These are phyloP conservation scores for Anoplolepis gracilipes DNA, from an alignment of 1,140 invertebrate species.

Conservation along the genomic window DNA sequence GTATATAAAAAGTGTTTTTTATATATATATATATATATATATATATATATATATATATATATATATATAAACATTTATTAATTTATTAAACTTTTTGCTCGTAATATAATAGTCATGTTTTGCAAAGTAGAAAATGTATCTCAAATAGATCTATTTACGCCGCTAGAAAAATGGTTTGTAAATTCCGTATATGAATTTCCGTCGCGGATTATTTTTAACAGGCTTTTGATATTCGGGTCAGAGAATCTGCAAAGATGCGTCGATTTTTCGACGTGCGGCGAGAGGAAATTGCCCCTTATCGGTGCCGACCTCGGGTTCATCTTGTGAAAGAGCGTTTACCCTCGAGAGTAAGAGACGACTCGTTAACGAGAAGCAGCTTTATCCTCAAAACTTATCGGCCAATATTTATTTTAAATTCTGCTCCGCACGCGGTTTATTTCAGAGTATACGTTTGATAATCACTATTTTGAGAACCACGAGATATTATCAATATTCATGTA, in stretches of 20 bases:
- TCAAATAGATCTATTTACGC: background rate
- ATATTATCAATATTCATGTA: constrained; percentile 1
- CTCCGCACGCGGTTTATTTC: constrained; percentile 39
- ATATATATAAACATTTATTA: background rate
- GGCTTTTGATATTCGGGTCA: constrained; percentile 64
- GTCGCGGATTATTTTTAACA: constrained; percentile 61
- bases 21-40: too few species aligned
- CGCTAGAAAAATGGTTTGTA: background rate
- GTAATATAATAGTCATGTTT: background rate
- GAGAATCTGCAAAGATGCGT: constrained; percentile 8
- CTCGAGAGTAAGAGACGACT: background rate
- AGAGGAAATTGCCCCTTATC: constrained; percentile 55
- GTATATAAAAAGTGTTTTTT: too few species aligned
- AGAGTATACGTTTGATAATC: constrained; percentile 30
- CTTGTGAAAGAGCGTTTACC: constrained; percentile 45
- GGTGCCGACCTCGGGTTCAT: constrained; percentile 44
- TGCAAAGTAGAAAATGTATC: background rate
- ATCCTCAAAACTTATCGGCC: background rate
- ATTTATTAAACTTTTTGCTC: background rate
- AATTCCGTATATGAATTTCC: constrained; percentile 24
- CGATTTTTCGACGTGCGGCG: background rate
- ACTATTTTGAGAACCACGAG: constrained; percentile 26
- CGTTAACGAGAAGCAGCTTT: constrained; percentile 19
- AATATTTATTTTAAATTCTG: constrained; percentile 33
- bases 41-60: background rate